Base-by-base conservation (phyloP, 2,797 vertebrate species). In the Ctenopoma kingsleyae region DNA sequence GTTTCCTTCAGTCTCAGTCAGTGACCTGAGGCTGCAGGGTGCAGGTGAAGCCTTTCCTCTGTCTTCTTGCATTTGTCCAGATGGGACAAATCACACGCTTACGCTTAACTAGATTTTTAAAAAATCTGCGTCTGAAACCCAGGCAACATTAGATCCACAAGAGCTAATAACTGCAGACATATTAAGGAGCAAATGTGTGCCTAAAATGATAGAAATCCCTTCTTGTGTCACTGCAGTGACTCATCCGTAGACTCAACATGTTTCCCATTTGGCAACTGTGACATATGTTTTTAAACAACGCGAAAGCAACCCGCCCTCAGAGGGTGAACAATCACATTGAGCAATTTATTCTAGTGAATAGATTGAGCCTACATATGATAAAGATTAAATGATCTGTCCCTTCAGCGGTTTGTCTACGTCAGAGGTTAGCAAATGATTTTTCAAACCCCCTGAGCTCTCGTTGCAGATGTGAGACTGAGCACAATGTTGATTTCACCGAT, bases 1-100 rank as follows among this genome's bases (percentile, higher is more conserved):
- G 84, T 58, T 78, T 81, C 74, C 65, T 71, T 80, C 71, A 53
- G 75, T 82, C 80, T 76, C 50, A 43, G 66, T 61, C 64, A 12
- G 15, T 62, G 78, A 76, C 66, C 69, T 52, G 47, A 73, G 74
- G 47, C 36, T 63, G 55, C 51, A 49, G 22, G 35, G 36, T 62
- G 66, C 73, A 69, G 50, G 53, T 23, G 12, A 74, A 62, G 47
- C 57, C 3, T 75, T 53, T 58, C 55, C 54, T 46, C 32, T 46
- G 17, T 47, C 27, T 51, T 23, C 65, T 47, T 50, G 49, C 40
- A 55, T 69, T 38, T 44, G n/a, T 71, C 30, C n/a, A 50, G 44
- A 17, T 52, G 41, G 46, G 16, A 71, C 41, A 41, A 56, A 59
- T 71, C 32, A 27, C 8, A 5, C 32, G 17, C 11, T 35, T 3